Conservation (phyloP, 2,113 vertebrate species). For the Catagonus wagneri region DNA sequence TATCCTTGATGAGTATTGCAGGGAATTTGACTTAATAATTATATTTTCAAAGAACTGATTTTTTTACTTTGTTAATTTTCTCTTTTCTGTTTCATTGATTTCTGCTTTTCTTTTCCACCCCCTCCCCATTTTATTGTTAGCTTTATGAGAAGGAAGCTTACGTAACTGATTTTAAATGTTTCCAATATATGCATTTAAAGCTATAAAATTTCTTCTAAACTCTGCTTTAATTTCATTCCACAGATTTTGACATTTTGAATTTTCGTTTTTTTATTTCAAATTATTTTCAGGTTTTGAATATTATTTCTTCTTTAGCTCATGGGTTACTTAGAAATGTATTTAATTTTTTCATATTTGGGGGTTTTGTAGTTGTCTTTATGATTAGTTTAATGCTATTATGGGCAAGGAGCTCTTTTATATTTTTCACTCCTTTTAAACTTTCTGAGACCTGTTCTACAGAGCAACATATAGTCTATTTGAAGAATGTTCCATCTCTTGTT, state of each 20-base stretch:
- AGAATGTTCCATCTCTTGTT: not conserved
- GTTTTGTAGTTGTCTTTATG: not conserved
- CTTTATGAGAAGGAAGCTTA: not conserved
- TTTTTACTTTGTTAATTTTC: not conserved
- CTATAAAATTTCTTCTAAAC: not conserved
- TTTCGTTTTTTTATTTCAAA: not conserved
- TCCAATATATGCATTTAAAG: not conserved
- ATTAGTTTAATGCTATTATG: not conserved
- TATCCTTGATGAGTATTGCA: not conserved
- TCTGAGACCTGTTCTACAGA: not conserved
- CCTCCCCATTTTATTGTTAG: not conserved
- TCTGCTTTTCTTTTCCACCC: not conserved
- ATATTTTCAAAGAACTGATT: not conserved
- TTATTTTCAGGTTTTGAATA: not conserved
- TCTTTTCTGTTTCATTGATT: not conserved
- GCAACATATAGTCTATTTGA: not conserved
- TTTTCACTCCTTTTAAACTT: not conserved
- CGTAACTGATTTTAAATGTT: constrained; percentile 5
- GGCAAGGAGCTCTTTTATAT: not conserved
- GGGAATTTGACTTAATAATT: not conserved
- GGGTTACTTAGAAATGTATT: not conserved
- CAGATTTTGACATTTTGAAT: not conserved
- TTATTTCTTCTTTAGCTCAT: not conserved
- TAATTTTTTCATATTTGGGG: not conserved
- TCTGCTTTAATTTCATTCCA: not conserved